These are phyloP conservation scores for Patella depressa DNA, from an alignment of 2,888 invertebrate genomes.

Conservation along the genomic window DNA sequence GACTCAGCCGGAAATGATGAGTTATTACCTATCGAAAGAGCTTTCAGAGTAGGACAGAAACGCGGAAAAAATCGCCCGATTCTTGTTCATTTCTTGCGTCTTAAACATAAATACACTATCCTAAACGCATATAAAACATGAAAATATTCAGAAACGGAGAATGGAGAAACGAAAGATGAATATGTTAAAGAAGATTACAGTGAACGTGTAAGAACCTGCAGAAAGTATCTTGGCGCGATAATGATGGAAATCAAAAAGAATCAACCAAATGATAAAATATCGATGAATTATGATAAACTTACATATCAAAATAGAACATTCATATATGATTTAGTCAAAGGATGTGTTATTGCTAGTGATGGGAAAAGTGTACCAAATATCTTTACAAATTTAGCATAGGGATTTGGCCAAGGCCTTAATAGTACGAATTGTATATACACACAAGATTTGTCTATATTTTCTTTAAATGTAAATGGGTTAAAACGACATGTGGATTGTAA, in stretches of 20 bases:
- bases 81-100: no score
- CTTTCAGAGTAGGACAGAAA: no score
- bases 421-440: no score
- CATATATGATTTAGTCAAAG: not conserved
- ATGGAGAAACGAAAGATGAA: not conserved
- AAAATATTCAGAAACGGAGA: no score
- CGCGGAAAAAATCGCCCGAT: no score
- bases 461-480: slow-evolving; percentile 4
- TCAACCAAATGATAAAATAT: not conserved
- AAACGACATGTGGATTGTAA: not conserved
- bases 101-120: no score
- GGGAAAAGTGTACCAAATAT: slow-evolving; percentile 6
- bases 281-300: not conserved
- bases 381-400: not conserved
- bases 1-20: no score
- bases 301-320: not conserved
- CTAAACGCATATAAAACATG: no score
- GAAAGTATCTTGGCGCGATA: not conserved
- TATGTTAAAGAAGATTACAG: not conserved
- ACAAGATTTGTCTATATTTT: not conserved
- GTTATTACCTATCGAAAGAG: no score
- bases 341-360: not conserved
- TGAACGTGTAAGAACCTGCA: not conserved
- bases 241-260: not conserved
- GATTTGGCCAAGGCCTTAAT: slow-evolving; percentile 8